Evolutionary conservation across 1,140 invertebrate genomes (phyloP), one percentile per base, ranked within the genome.

Genomic region (Nasonia vitripennis): DNA sequence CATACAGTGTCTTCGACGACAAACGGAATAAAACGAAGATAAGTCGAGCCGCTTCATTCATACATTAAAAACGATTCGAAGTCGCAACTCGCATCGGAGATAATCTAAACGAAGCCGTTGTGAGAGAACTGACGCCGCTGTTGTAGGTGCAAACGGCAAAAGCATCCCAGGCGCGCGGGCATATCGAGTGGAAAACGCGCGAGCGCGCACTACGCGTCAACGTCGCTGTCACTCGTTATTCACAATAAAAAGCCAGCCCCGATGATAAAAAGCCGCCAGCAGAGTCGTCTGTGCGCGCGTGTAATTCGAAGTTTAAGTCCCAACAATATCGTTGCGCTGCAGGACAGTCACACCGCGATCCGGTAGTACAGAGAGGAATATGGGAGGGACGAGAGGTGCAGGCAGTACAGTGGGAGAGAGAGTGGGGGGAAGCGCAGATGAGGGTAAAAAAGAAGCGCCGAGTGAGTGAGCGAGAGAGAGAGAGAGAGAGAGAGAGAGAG

Each of bases 221-320:
- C 75, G 75, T 78, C 27, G 45, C 45, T 62, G 77, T 78, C 77
- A 78, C 77, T 78, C 77, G 48, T 78, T 62, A 78, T 78, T 62
- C 77, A 78, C 75, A 67, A 55, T 81, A 62, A 70, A 62, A 81
- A 62, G 55, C 55, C 55, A 62, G 20, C 55, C 1, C 55, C 1
- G 55, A 62, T 62, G 55, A 62, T 62, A 62, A 62, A 62, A 62
- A 62, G 55, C 55, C 55, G 55, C 55, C 55, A 62, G 48, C 23
- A 80, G 41, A 45, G 31, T 23, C 27, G 68, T 31, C 70, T 45
- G 14, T 14, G 14, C 5, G 20, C 31, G 48, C 31, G 37, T 27
- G 37, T 45, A 70, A 81, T 71, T 48, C n/a, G 34, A 70, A 70
- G 67, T 81, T 48, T 45, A 71, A 78, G 77, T 78, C 51, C 77